Evolutionary conservation across 2,797 vertebrate genomes (phyloP).

Genomic region (Natrix natrix): DNA sequence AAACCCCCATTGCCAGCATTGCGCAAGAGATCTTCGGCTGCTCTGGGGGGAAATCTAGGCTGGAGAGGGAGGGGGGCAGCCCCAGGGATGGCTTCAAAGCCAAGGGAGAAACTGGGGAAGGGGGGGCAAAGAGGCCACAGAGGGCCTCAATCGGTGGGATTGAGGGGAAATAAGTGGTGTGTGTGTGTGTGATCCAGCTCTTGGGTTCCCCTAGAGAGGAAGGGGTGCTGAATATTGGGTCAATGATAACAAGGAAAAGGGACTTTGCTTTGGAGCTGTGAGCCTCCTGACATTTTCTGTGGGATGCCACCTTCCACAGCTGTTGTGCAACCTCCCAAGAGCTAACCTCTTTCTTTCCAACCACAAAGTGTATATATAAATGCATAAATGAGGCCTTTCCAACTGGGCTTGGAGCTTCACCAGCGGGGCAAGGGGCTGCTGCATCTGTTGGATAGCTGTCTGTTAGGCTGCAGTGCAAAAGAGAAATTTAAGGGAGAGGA

Average conservation of each 20-base stretch:
- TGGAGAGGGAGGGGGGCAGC: background rate
- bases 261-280: background rate
- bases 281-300: background rate
- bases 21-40: background rate
- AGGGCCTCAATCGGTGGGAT: background rate
- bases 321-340: background rate
- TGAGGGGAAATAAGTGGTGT: too few relatives aligned
- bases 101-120: background rate
- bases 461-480: background rate
- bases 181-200: background rate
- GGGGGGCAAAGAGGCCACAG: background rate
- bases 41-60: background rate
- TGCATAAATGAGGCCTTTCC: background rate
- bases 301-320: background rate
- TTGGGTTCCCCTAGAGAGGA: background rate
- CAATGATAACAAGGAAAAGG: background rate
- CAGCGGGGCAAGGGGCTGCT: background rate
- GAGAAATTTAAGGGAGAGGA: background rate
- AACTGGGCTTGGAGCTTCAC: background rate
- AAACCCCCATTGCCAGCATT: background rate
- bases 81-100: slow-evolving; percentile 11
- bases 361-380: background rate
- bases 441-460: background rate
- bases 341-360: background rate
- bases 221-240: background rate